phyloP scores from a whole-genome alignment of 2,888 invertebrate species.

The Epiblema foenella region DNA sequence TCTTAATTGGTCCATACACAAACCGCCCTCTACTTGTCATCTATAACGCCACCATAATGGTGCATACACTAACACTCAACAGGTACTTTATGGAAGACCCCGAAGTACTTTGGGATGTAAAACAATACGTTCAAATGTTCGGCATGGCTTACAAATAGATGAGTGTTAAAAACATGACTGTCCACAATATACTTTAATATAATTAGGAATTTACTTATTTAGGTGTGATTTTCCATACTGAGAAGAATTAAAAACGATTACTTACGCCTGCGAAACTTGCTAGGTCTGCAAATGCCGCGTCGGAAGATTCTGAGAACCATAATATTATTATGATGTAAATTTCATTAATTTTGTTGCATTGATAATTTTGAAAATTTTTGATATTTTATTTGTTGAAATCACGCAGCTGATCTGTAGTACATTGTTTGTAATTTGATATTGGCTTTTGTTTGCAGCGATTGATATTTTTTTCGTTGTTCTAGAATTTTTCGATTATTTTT shows the following conservation, averaged over 20 bases:
- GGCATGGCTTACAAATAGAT: too few species aligned
- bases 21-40: too few species aligned
- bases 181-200: too few species aligned
- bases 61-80: too few species aligned
- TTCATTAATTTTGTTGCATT: slow-evolving; percentile 1
- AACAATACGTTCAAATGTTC: too few species aligned
- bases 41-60: too few species aligned
- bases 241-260: not conserved
- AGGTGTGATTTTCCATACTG: not conserved
- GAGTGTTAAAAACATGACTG: too few species aligned
- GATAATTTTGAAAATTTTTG: slow-evolving; percentile 53
- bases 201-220: too few species aligned
- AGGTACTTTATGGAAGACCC: too few species aligned
- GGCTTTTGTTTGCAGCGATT: slow-evolving; percentile 6
- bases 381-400: not conserved
- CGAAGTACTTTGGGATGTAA: too few species aligned
- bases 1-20: too few species aligned
- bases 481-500: slow-evolving; percentile 10
- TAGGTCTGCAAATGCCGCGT: slow-evolving; percentile 52
- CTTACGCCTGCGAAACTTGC: slow-evolving; percentile 61
- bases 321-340: slow-evolving; percentile 41
- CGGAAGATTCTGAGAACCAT: slow-evolving; percentile 54
- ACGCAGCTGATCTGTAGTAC: not conserved
- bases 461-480: slow-evolving; percentile 14
- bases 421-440: slow-evolving; percentile 11